These are phyloP conservation scores for Gymnogyps californianus DNA, from an alignment of 2,113 vertebrate species.

Conservation along the genomic window DNA sequence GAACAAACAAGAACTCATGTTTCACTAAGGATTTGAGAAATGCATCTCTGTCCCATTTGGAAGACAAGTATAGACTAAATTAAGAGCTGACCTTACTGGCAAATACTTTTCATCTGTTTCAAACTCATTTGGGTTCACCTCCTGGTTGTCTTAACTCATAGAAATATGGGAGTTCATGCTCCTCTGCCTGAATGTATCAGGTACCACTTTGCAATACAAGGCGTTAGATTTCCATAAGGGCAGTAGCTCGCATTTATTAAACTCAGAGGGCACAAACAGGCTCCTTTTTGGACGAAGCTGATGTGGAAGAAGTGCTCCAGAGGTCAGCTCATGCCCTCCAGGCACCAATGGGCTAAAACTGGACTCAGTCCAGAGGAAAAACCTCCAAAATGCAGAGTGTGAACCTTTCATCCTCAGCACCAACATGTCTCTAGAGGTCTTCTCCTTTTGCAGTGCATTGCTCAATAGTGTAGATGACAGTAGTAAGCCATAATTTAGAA, in stretches of 20 bases:
- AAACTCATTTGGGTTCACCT: neutral
- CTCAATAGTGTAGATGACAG: neutral
- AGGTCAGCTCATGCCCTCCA: neutral
- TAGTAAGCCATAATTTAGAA: neutral
- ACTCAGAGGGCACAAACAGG: neutral
- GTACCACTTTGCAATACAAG: neutral
- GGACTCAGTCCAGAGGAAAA: neutral
- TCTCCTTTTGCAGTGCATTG: neutral
- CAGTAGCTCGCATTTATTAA: neutral
- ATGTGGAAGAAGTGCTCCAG: neutral
- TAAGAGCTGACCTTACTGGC: neutral
- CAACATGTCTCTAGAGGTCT: neutral
- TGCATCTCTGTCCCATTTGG: neutral
- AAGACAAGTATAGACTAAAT: neutral
- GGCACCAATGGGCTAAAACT: neutral
- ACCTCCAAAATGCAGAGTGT: neutral
- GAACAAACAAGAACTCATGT: neutral
- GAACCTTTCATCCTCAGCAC: neutral
- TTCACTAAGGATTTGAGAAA: neutral
- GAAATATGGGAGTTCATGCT: neutral
- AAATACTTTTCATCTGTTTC: neutral
- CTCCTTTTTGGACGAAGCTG: neutral
- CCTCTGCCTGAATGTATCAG: neutral
- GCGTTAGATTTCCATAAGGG: neutral
- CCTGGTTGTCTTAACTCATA: neutral